A percentile compares a stretch with the other conserved stretches of the same genome.
Conservation (phyloP, 2,888 invertebrate species). For the Macaria liturata region DNA sequence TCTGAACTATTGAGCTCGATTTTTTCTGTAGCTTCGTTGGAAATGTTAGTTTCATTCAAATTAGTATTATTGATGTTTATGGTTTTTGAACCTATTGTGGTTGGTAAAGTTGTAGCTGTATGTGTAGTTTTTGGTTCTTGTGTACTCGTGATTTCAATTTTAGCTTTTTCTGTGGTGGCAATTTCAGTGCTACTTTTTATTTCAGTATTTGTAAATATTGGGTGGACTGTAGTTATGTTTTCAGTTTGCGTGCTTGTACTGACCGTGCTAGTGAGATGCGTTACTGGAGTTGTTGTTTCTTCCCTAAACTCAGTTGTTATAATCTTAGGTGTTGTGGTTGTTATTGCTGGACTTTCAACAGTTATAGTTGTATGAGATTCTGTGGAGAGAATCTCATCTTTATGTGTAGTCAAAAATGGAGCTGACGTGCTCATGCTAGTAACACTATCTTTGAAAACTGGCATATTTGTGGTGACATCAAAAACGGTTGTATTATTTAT, state of each 20-base stretch:
- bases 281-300: constrained; percentile 3
- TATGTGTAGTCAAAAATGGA: constrained; percentile 14
- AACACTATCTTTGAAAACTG: constrained; percentile 44
- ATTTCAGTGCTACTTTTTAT: constrained; percentile 28
- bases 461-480: constrained; percentile 61
- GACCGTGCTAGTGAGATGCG: constrained; percentile 5
- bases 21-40: constrained; percentile 19
- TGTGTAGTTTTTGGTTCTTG: constrained; percentile 21
- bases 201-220: constrained; percentile 26
- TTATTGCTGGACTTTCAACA: constrained; percentile 20
- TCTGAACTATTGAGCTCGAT: constrained; percentile 25
- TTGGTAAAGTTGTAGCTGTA: constrained; percentile 17
- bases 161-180: constrained; percentile 11
- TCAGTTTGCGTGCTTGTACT: constrained; percentile 5
- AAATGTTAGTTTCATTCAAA: constrained; percentile 4
- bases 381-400: constrained; percentile 16
- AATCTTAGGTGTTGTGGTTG: constrained; percentile 13
- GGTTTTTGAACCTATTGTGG: constrained; percentile 4
- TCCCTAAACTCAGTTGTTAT: not conserved
- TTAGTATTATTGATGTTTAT: constrained; percentile 10
- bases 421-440: constrained; percentile 24
- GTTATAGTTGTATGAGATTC: constrained; percentile 18
- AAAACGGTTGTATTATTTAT: constrained; percentile 42
- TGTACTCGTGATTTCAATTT: not conserved
- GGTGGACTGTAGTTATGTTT: constrained; percentile 9